Conservation (phyloP, 2,113 vertebrate species). For the Tympanuchus pallidicinctus region DNA sequence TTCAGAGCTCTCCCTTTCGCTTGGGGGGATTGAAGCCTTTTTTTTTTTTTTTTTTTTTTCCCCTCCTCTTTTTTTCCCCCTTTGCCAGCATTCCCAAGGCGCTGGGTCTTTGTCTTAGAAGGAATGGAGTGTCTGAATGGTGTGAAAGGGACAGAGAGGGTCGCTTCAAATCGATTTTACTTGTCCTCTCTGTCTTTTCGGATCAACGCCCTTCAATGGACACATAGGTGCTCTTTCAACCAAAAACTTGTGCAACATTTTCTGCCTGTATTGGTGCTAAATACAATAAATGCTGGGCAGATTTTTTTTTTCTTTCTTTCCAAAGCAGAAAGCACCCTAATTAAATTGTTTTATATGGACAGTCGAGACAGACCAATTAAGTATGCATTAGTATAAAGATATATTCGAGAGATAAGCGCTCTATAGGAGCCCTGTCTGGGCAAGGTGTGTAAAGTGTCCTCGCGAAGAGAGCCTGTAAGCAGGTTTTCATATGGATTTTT, state of each 20-base stretch:
- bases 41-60: neutral
- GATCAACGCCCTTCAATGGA: slow-evolving; percentile 90
- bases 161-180: slow-evolving; percentile 89
- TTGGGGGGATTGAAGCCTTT: slow-evolving; percentile 61
- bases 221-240: slow-evolving; percentile 87
- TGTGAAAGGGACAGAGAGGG: slow-evolving; percentile 89
- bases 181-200: slow-evolving; percentile 89
- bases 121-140: slow-evolving; percentile 86
- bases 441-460: slow-evolving; percentile 72
- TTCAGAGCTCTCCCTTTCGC: slow-evolving; percentile 64
- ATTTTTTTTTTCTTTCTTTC: slow-evolving; percentile 74
- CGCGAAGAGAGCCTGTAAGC: slow-evolving; percentile 28
- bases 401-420: slow-evolving; percentile 77
- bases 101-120: slow-evolving; percentile 84
- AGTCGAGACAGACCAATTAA: slow-evolving; percentile 82
- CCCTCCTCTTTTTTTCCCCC: neutral
- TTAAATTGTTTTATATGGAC: slow-evolving; percentile 86
- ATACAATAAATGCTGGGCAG: slow-evolving; percentile 84
- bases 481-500: slow-evolving; percentile 65
- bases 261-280: slow-evolving; percentile 87
- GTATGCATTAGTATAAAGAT: slow-evolving; percentile 83
- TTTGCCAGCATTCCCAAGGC: slow-evolving; percentile 82
- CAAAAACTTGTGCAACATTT: slow-evolving; percentile 90
- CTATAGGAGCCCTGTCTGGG: slow-evolving; percentile 58
- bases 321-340: slow-evolving; percentile 81